Evolutionary conservation across 1,140 invertebrate species (phyloP), one percentile per base, ranked within the genome.

Genomic region (Drosophila mayri): DNA sequence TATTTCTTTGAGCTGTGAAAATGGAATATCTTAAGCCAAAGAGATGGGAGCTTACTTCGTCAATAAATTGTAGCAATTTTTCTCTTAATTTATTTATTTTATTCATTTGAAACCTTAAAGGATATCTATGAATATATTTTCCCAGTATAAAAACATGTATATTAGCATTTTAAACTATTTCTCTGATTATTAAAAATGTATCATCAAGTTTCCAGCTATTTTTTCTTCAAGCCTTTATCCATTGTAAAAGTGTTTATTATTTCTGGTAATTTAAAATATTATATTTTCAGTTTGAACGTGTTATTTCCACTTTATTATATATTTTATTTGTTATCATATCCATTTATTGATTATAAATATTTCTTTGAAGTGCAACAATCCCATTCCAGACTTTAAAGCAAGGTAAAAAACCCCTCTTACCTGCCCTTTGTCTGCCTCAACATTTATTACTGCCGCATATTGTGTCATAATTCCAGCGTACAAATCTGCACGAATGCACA

Each of bases 401-500:
- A 54, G 32, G 22, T 14, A 37, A 54, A 54, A 54, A 37, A 9
- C 28, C 46, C 20, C 22, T 25, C 30, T 20, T 54, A 22, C 22
- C 54, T 74, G 50, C 20, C 32, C 59, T 57, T 64, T 75, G 59
- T 75, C 43, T 57, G 44, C 60, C 37, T 41, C 61, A 55, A 49
- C 76, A 79, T 79, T 79, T 78, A 72, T 79, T 78, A 78, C 70
- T 50, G 54, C 60, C 70, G 66, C 70, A 73, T 60, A 73, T 73
- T 73, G 70, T 73, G 67, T 77, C 60, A 78, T 71, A 73, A 73
- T 79, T 78, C 38, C 65, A 72, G 54, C 76, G 59, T 72, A 61
- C 59, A 66, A 62, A 73, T 73, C 55, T 73, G 76, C 75, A 79
- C 66, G 76, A 71, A 78, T 79, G 76, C 65, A 70, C 73, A 78